Percentiles rank a stretch among this genome's conserved stretches.
phyloP scores from a whole-genome alignment of 2,113 vertebrate genomes.

The Leucopsar rothschildi region DNA sequence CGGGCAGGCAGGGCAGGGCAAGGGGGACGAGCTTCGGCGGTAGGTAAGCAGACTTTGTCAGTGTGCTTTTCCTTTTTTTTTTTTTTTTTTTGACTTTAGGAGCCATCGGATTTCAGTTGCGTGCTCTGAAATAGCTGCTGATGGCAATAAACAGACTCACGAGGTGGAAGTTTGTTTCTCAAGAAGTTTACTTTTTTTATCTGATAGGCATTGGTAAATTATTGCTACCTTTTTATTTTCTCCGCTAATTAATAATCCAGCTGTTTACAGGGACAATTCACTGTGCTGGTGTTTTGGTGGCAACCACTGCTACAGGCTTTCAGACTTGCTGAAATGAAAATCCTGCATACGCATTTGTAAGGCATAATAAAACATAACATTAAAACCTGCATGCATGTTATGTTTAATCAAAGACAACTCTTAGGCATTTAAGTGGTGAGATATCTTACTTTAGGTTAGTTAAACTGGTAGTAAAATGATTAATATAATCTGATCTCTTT shows the following conservation, averaged over 20 bases:
- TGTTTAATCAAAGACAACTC: constrained; percentile 66
- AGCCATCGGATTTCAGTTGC: constrained; percentile 30
- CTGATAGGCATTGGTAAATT: constrained; percentile 25
- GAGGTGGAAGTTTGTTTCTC: constrained; percentile 44
- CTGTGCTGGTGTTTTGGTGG: constrained; percentile 71
- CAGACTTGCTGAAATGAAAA: constrained; percentile 65
- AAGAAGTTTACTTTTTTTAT: constrained; percentile 46
- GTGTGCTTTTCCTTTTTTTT: neutral
- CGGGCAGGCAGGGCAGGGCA: neutral
- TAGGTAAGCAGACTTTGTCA: constrained; percentile 3
- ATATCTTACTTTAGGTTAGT: constrained; percentile 68
- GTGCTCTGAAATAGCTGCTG: constrained; percentile 6
- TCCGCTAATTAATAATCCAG: constrained; percentile 64
- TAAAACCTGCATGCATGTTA: constrained; percentile 68
- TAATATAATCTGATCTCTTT: constrained; percentile 67
- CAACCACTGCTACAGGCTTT: constrained; percentile 66
- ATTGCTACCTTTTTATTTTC: neutral
- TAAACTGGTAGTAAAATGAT: constrained; percentile 63
- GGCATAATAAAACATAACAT: constrained; percentile 66
- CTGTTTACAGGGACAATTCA: constrained; percentile 72
- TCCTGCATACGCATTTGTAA: constrained; percentile 59
- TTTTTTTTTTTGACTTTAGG: neutral
- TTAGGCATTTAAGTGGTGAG: constrained; percentile 69
- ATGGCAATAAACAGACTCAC: constrained; percentile 21
- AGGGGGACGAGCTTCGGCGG: neutral